These are phyloP conservation scores for Caenorhabditis latens DNA, from an alignment of 1,140 invertebrate species.

Conservation along the genomic window DNA sequence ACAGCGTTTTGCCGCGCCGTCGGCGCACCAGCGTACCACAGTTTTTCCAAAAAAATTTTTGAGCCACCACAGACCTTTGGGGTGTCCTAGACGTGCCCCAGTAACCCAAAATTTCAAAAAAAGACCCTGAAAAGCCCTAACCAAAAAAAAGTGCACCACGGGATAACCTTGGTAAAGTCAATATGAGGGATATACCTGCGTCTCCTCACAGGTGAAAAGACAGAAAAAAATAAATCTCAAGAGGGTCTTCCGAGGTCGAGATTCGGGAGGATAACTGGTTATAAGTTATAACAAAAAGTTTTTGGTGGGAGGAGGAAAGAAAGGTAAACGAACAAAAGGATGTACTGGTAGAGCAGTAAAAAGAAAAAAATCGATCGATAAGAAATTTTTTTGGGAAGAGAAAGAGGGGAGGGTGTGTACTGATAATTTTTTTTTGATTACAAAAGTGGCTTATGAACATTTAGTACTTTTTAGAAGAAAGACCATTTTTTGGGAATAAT, in stretches of 20 bases:
- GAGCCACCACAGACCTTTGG: no score
- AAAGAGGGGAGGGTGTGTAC: neutral
- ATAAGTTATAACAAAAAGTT: no score
- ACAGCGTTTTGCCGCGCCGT: no score
- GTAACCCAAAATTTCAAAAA: neutral
- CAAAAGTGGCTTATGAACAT: neutral
- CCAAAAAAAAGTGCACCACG: neutral
- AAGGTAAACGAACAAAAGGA: neutral
- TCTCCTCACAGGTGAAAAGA: no score
- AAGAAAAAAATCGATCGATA: neutral
- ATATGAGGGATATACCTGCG: no score
- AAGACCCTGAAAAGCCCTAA: neutral
- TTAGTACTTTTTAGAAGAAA: neutral
- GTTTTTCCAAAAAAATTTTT: no score
- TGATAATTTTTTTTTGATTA: neutral
- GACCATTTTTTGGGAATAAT: neutral
- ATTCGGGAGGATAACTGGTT: no score
- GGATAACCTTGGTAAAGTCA: neutral
- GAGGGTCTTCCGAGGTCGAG: no score
- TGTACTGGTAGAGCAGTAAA: neutral
- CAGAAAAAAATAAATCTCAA: no score
- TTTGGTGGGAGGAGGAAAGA: no score
- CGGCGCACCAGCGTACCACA: no score
- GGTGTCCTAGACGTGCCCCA: no score
- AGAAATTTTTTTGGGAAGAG: neutral